These are phyloP conservation scores for Pseudobourletiella spinata DNA, from an alignment of 1,140 invertebrate genomes.

Conservation along the genomic window DNA sequence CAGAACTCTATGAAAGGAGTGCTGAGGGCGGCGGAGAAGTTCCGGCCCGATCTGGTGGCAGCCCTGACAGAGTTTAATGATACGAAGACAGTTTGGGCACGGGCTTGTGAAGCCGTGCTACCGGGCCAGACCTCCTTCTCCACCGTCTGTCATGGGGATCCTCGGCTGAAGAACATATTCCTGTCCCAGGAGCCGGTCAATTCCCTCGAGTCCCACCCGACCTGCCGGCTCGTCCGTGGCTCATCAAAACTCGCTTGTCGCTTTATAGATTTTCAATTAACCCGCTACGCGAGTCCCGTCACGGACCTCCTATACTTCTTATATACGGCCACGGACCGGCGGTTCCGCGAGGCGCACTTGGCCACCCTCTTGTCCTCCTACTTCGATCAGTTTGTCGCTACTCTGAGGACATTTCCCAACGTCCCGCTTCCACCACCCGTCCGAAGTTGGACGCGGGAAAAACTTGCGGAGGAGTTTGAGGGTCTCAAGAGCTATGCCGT, in stretches of 20 bases:
- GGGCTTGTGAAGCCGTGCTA: conserved; percentile 10
- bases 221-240: no score
- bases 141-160: conserved; percentile 25
- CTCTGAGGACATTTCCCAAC: conserved; percentile 13
- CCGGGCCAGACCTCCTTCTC: conserved; percentile 16
- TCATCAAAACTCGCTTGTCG: neutral
- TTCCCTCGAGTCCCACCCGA: no score
- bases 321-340: conserved; percentile 9
- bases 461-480: conserved; percentile 24
- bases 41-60: conserved; percentile 22
- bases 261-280: conserved; percentile 32
- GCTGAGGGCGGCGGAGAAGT: conserved; percentile 16
- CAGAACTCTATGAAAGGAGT: conserved; percentile 17
- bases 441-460: conserved; percentile 13
- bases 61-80: conserved; percentile 13
- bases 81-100: conserved; percentile 19
- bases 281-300: conserved; percentile 28
- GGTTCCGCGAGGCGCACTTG: conserved; percentile 14
- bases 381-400: conserved; percentile 14
- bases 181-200: no score
- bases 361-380: conserved; percentile 9
- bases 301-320: conserved; percentile 25
- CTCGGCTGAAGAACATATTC: conserved; percentile 25
- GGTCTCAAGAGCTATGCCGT: conserved; percentile 13
- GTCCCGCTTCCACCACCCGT: no score